phyloP scores from a whole-genome alignment of 2,113 vertebrate species.

The Perognathus longimembris region DNA sequence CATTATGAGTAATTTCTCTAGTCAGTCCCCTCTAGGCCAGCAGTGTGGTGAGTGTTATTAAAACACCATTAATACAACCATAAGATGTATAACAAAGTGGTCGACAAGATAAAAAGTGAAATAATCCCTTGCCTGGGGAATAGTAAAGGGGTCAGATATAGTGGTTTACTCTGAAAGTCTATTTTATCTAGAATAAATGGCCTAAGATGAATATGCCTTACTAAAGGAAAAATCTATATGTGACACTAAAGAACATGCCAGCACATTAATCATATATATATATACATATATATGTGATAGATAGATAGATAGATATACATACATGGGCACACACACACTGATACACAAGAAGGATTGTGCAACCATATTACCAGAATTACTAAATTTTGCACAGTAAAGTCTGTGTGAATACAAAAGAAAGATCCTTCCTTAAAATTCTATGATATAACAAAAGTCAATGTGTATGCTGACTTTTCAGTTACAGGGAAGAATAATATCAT shows the following conservation, averaged over 20 bases:
- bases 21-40: neutral
- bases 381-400: neutral
- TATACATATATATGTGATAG: fast-evolving
- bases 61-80: slow-evolving; percentile 1
- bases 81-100: neutral
- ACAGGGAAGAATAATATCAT: neutral
- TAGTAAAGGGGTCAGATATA: neutral
- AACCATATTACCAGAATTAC: neutral
- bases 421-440: neutral
- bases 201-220: neutral
- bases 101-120: slow-evolving; percentile 11
- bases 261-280: neutral
- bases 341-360: too few relatives aligned
- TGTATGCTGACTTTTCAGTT: neutral
- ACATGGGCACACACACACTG: neutral
- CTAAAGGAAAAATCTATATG: neutral
- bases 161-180: neutral
- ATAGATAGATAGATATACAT: neutral
- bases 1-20: slow-evolving; percentile 57
- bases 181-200: neutral
- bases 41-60: neutral
- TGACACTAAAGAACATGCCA: slow-evolving; percentile 22
- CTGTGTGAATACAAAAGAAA: neutral
- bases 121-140: neutral
- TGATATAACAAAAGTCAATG: neutral